These are phyloP conservation scores for Heliocidaris tuberculata DNA, from an alignment of 35 echinoderm and acorn worm genomes.

Conservation along the genomic window DNA sequence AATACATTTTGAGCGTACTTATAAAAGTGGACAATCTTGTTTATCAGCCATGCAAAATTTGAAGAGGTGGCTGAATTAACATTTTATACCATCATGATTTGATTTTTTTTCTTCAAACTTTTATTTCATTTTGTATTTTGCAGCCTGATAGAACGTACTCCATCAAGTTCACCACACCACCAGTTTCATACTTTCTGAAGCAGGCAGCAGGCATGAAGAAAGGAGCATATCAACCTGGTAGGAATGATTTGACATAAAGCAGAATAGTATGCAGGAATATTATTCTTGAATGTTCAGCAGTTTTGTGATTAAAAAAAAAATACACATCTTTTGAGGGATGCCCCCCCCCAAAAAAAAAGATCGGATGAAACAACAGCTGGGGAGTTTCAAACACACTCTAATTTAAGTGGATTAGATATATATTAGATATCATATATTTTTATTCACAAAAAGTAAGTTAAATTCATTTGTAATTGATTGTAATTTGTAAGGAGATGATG, in stretches of 20 bases:
- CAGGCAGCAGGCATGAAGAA: slow-evolving; percentile 80
- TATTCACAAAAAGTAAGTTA: too few relatives aligned
- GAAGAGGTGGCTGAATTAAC: neutral
- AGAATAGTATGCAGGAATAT: too few relatives aligned
- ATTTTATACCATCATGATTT: neutral
- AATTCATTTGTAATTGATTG: too few relatives aligned
- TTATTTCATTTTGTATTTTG: neutral
- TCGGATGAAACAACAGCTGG: too few relatives aligned
- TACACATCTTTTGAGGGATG: too few relatives aligned
- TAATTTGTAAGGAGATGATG: too few relatives aligned
- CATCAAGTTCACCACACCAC: slow-evolving; percentile 77
- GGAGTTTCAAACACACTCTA: too few relatives aligned
- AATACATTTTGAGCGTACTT: neutral
- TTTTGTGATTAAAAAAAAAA: too few relatives aligned
- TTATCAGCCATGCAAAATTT: neutral
- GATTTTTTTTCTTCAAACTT: neutral
- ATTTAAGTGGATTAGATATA: too few relatives aligned
- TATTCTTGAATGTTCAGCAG: too few relatives aligned
- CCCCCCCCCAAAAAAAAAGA: too few relatives aligned
- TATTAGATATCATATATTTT: too few relatives aligned
- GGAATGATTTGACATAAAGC: neutral
- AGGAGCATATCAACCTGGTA: slow-evolving; percentile 80
- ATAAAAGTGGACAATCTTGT: neutral
- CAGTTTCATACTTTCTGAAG: slow-evolving; percentile 85
- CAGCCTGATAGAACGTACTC: slow-evolving; percentile 86